A percentile compares a stretch with the other conserved stretches of the same genome.
Evolutionary conservation across 1,140 invertebrate species (phyloP).

Genomic region (Eciton burchellii): DNA sequence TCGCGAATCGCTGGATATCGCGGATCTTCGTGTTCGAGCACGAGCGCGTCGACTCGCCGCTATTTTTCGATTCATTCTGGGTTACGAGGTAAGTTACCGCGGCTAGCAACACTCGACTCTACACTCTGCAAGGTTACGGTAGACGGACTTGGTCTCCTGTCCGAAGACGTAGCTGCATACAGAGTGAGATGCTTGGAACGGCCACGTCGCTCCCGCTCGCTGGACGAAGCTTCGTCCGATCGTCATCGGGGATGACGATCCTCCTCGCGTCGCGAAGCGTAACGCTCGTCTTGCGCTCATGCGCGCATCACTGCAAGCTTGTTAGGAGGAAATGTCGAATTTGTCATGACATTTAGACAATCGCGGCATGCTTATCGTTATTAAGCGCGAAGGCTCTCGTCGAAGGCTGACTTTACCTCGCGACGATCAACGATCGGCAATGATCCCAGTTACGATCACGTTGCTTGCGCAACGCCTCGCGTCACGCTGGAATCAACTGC

Average conservation of each 20-base stretch:
- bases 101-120: slow-evolving; percentile 74
- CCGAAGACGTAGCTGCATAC: slow-evolving; percentile 55
- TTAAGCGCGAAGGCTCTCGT: too few species aligned
- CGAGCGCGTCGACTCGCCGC: slow-evolving; percentile 15
- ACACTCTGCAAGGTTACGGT: slow-evolving; percentile 73
- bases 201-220: background rate
- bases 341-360: too few species aligned
- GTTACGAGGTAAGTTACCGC: slow-evolving; percentile 75
- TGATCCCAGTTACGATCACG: too few species aligned
- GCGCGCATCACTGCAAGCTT: too few species aligned
- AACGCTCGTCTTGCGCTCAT: too few species aligned
- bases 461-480: slow-evolving; percentile 16
- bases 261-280: too few species aligned
- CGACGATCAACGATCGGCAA: too few species aligned
- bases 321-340: too few species aligned
- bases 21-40: slow-evolving; percentile 21
- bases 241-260: too few species aligned
- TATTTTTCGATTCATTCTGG: slow-evolving; percentile 73
- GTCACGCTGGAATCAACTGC: background rate
- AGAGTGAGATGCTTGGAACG: slow-evolving; percentile 27
- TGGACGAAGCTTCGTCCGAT: too few species aligned
- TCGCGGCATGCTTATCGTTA: too few species aligned
- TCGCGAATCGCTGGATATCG: slow-evolving; percentile 3
- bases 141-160: slow-evolving; percentile 65
- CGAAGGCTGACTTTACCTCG: too few species aligned